These are phyloP conservation scores for Desoria tigrina DNA, from an alignment of 2,888 invertebrate species.

Conservation along the genomic window DNA sequence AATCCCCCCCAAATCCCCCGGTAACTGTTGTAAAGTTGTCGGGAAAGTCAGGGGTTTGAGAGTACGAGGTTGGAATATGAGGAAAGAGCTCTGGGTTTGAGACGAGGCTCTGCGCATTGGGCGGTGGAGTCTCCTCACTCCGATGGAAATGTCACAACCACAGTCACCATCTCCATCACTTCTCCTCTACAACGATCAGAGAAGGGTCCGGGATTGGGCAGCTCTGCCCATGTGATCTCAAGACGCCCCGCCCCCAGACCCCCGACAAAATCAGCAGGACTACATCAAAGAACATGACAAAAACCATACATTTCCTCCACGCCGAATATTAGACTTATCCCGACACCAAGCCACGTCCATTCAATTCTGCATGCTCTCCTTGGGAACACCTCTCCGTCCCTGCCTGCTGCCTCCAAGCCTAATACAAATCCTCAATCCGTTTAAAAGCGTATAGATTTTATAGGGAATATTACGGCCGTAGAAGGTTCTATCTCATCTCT, in stretches of 20 bases:
- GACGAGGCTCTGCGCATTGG: slow-evolving; percentile 18
- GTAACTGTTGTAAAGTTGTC: not conserved
- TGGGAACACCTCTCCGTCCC: not conserved
- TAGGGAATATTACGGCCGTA: no score
- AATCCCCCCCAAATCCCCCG: no score
- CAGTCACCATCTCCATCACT: slow-evolving; percentile 3
- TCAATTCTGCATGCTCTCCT: slow-evolving; percentile 1
- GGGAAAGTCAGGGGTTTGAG: slow-evolving; percentile 53
- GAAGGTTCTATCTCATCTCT: no score
- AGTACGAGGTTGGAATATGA: slow-evolving; percentile 40
- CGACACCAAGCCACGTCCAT: not conserved
- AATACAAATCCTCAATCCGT: not conserved
- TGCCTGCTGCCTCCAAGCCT: not conserved
- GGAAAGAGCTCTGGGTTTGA: slow-evolving; percentile 52
- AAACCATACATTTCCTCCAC: slow-evolving; percentile 1
- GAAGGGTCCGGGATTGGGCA: not conserved
- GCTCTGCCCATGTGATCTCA: not conserved
- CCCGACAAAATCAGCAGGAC: not conserved
- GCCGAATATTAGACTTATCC: not conserved
- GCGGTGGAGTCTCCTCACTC: slow-evolving; percentile 6
- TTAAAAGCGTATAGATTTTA: not conserved
- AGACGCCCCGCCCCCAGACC: not conserved
- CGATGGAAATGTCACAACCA: slow-evolving; percentile 2
- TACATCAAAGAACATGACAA: no score
- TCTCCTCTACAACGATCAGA: slow-evolving; percentile 14